A percentile compares a stretch with the other conserved stretches of the same genome.
phyloP scores from a whole-genome alignment of 2,797 vertebrate genomes.

The Acipenser oxyrinchus region DNA sequence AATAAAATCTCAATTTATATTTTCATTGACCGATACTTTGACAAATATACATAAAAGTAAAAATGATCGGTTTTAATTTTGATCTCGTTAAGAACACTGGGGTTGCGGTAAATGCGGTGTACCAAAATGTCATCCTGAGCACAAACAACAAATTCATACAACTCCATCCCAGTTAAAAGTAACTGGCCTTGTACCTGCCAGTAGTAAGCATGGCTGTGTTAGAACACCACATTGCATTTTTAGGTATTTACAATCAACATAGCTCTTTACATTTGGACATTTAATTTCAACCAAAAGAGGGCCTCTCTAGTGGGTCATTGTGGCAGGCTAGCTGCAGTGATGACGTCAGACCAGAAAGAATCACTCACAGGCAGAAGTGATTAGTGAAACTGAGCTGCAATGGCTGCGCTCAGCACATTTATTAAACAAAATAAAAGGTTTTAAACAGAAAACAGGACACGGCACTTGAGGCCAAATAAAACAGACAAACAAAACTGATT shows the following conservation, averaged over 20 bases:
- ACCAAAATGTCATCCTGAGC: constrained; percentile 6
- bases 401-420: no score
- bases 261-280: constrained; percentile 7
- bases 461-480: no score
- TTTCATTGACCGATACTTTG: no score
- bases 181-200: constrained; percentile 18
- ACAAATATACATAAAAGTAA: not conserved
- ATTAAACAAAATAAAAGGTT: no score
- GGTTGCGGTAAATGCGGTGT: not conserved
- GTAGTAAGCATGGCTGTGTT: constrained; percentile 5
- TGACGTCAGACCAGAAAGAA: no score
- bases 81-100: not conserved
- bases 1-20: no score
- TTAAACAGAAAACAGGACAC: no score
- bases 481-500: no score
- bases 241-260: constrained; percentile 2
- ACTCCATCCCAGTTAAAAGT: not conserved
- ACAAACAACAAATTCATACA: constrained; percentile 2
- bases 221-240: not conserved
- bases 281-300: constrained; percentile 14
- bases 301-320: constrained; percentile 5
- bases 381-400: no score
- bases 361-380: no score
- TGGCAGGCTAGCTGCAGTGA: no score
- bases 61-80: constrained; percentile 5